phyloP scores from a whole-genome alignment of 2,888 invertebrate genomes.

The Petrolisthes manimaculis region DNA sequence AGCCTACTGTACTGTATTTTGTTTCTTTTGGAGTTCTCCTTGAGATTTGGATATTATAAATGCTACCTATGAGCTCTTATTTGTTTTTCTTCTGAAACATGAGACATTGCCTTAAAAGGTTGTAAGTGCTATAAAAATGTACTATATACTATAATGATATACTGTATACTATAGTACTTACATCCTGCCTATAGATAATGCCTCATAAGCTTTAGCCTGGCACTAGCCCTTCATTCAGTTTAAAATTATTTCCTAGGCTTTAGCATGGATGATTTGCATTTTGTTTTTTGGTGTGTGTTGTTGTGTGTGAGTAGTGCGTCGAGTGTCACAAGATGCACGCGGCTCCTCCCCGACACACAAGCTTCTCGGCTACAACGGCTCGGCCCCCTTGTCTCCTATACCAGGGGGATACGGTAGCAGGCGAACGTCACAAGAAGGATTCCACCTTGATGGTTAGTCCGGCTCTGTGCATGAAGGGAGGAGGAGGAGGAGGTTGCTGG shows the following conservation, averaged over 20 bases:
- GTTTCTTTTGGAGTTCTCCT: too few relatives aligned
- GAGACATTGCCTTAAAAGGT: too few relatives aligned
- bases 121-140: too few relatives aligned
- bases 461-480: slow-evolving; percentile 17
- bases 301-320: slow-evolving; percentile 73
- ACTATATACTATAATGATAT: too few relatives aligned
- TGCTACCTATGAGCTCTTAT: too few relatives aligned
- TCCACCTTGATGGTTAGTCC: slow-evolving; percentile 80
- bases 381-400: slow-evolving; percentile 83
- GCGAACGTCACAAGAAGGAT: slow-evolving; percentile 90
- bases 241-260: slow-evolving; percentile 34
- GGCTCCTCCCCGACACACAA: slow-evolving; percentile 85
- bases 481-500: not conserved
- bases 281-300: slow-evolving; percentile 67
- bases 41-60: too few relatives aligned
- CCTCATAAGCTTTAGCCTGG: too few relatives aligned
- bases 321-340: slow-evolving; percentile 79
- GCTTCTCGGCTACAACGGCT: slow-evolving; percentile 65
- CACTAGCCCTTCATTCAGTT: not conserved
- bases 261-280: slow-evolving; percentile 60
- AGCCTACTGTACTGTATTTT: too few relatives aligned
- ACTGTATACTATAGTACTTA: too few relatives aligned
- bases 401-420: slow-evolving; percentile 95
- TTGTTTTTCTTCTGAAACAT: too few relatives aligned
- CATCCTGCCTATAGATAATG: too few relatives aligned